These are phyloP conservation scores for Emys orbicularis DNA, from an alignment of 2,797 vertebrate genomes.

Conservation along the genomic window DNA sequence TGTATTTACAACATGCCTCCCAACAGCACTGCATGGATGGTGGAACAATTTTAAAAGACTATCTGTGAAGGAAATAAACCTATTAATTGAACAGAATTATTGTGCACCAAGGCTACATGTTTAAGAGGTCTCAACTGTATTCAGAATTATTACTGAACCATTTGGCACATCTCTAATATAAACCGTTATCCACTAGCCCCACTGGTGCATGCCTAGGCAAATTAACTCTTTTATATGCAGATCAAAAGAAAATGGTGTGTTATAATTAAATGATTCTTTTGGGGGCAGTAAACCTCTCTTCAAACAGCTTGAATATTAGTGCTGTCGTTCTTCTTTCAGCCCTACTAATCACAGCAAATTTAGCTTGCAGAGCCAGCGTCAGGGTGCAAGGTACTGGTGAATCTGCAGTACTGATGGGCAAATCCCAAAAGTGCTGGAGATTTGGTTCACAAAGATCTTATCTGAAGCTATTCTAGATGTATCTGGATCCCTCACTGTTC, in stretches of 20 bases:
- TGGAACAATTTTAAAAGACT: conserved; percentile 61
- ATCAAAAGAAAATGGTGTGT: conserved; percentile 76
- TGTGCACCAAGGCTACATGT: conserved; percentile 48
- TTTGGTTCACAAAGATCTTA: conserved; percentile 37
- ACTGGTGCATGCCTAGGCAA: conserved; percentile 71
- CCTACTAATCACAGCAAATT: conserved; percentile 72
- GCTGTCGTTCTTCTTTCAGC: conserved; percentile 67
- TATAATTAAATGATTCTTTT: conserved; percentile 76
- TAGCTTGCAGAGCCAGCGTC: conserved; percentile 61
- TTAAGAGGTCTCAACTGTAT: conserved; percentile 66
- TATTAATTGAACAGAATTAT: conserved; percentile 74
- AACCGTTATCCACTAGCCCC: conserved; percentile 73
- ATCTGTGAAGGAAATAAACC: conserved; percentile 68
- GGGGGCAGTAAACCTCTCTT: conserved; percentile 75
- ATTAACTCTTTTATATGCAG: conserved; percentile 78
- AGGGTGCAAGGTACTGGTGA: conserved; percentile 29
- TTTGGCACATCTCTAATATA: conserved; percentile 76
- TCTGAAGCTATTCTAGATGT: conserved; percentile 45
- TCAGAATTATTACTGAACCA: conserved; percentile 65
- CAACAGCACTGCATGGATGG: conserved; percentile 54
- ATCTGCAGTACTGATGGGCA: not conserved
- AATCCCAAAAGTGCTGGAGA: conserved; percentile 9
- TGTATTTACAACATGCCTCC: conserved; percentile 48
- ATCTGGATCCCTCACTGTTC: conserved; percentile 34
- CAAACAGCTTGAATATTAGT: conserved; percentile 76